Evolutionary conservation across 1,140 invertebrate genomes (phyloP).

Genomic region (Tenebrio molitor): DNA sequence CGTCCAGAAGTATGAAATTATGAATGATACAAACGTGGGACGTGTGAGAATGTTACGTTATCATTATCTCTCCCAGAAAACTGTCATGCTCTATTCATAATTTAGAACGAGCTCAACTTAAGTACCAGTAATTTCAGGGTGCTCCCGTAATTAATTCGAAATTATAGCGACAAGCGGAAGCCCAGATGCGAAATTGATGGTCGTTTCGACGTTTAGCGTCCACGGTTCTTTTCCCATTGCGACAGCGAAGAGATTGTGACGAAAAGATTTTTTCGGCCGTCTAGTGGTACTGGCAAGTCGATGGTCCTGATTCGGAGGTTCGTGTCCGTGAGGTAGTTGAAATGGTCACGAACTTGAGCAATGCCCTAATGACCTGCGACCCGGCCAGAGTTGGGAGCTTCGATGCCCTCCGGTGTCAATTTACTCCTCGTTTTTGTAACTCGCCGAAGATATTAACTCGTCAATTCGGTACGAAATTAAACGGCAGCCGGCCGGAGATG

Average conservation of each 20-base stretch:
- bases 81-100: slow-evolving; percentile 3
- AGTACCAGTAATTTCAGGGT: slow-evolving; percentile 7
- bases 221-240: not conserved
- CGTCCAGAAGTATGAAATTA: slow-evolving; percentile 24
- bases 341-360: slow-evolving; percentile 13
- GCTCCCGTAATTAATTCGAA: slow-evolving; percentile 19
- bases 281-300: not conserved
- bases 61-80: slow-evolving; percentile 28
- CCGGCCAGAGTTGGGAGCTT: not conserved
- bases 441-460: not conserved
- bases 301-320: slow-evolving; percentile 3
- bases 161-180: slow-evolving; percentile 23
- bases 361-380: slow-evolving; percentile 22
- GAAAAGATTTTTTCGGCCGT: not conserved
- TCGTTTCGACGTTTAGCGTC: not conserved
- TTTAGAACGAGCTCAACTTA: slow-evolving; percentile 4
- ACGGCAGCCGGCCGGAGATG: too few relatives aligned
- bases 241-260: not conserved
- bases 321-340: slow-evolving; percentile 28
- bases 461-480: not conserved
- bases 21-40: slow-evolving; percentile 11
- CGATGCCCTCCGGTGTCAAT: not conserved
- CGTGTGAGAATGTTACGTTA: slow-evolving; percentile 34
- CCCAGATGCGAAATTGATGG: slow-evolving; percentile 1
- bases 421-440: slow-evolving; percentile 1